Percentiles rank a stretch among this genome's conserved stretches.
Conservation (phyloP, 2,888 invertebrate genomes). For the Drosophila sordidapex region DNA sequence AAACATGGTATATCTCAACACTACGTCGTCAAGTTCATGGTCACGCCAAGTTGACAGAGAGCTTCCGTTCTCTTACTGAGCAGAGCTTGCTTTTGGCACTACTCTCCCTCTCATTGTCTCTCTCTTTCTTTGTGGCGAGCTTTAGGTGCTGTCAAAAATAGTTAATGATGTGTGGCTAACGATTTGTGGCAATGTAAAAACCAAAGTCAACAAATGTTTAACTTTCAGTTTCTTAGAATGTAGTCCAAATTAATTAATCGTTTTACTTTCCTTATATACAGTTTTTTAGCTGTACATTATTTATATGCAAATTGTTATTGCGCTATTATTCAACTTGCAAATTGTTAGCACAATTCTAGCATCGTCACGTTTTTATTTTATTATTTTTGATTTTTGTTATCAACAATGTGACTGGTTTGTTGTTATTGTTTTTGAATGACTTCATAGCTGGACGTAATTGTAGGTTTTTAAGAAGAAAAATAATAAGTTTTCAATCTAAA, state of each 20-base stretch:
- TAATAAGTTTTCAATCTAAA: conserved; percentile 32
- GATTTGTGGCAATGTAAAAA: conserved; percentile 27
- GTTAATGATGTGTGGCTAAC: conserved; percentile 38
- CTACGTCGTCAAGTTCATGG: conserved; percentile 80
- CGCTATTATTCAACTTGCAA: conserved; percentile 24
- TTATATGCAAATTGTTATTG: conserved; percentile 18
- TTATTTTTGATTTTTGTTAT: conserved; percentile 9
- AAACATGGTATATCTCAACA: conserved; percentile 16
- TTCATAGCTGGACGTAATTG: conserved; percentile 58
- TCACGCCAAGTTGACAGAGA: conserved; percentile 57
- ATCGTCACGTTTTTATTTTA: conserved; percentile 21
- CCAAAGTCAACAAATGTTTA: conserved; percentile 38
- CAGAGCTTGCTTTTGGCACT: conserved; percentile 3
- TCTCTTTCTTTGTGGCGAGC: conserved; percentile 10
- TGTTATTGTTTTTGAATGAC: conserved; percentile 47
- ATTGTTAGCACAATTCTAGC: background rate
- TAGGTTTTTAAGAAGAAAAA: conserved; percentile 28
- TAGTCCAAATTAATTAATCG: conserved; percentile 19
- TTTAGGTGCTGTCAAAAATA: conserved; percentile 39
- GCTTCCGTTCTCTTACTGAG: conserved; percentile 63
- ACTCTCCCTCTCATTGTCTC: conserved; percentile 1
- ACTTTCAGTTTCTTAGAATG: conserved; percentile 63
- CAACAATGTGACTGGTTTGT: conserved; percentile 40
- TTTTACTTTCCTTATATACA: conserved; percentile 15
- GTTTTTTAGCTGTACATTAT: conserved; percentile 12